These are phyloP conservation scores for Danaus chrysippus DNA, from an alignment of 2,888 invertebrate species.

Conservation along the genomic window DNA sequence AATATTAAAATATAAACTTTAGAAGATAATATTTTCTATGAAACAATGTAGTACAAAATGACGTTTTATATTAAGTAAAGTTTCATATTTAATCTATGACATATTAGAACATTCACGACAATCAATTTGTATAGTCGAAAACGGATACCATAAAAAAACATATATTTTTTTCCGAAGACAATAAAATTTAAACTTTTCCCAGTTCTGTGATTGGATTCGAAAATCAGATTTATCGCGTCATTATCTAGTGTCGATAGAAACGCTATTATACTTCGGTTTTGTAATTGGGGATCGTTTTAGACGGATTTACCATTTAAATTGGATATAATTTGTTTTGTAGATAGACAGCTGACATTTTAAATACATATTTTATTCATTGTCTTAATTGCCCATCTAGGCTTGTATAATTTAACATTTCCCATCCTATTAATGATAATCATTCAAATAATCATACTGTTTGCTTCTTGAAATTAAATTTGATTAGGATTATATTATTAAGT, in stretches of 20 bases:
- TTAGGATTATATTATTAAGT: too few species aligned
- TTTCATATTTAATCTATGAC: not conserved
- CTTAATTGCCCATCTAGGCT: too few species aligned
- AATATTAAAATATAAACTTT: too few species aligned
- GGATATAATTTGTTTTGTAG: slow-evolving; percentile 22
- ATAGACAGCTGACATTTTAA: slow-evolving; percentile 14
- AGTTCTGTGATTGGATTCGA: slow-evolving; percentile 16
- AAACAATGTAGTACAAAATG: too few species aligned
- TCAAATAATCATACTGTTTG: too few species aligned
- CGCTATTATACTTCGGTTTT: slow-evolving; percentile 23
- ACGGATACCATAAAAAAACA: not conserved
- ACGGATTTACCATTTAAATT: slow-evolving; percentile 26
- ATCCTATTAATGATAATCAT: too few species aligned
- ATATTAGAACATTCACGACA: not conserved
- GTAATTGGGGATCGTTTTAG: slow-evolving; percentile 30
- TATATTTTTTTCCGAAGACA: not conserved
- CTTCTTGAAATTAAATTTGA: too few species aligned
- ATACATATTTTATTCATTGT: not conserved
- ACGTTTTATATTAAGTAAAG: too few species aligned
- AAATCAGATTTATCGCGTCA: slow-evolving; percentile 24
- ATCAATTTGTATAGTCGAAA: not conserved
- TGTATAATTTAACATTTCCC: too few species aligned
- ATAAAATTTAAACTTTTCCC: slow-evolving; percentile 5
- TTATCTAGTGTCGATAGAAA: slow-evolving; percentile 26
- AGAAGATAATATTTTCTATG: too few species aligned